phyloP scores from a whole-genome alignment of 2,888 invertebrate genomes.

The Drosophila glabriapex region DNA sequence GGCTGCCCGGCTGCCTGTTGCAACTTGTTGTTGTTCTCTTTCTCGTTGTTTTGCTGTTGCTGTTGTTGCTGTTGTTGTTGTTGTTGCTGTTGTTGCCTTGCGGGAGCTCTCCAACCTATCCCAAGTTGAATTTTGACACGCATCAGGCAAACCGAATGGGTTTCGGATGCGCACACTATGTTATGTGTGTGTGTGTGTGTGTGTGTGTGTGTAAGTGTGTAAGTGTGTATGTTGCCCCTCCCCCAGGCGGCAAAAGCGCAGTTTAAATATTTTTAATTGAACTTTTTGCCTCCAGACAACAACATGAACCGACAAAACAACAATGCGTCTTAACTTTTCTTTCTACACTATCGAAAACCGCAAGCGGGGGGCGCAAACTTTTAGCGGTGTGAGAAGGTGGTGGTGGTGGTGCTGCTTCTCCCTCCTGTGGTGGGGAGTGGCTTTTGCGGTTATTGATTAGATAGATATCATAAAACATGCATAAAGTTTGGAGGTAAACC shows the following conservation, averaged over 20 bases:
- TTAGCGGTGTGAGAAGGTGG: background rate
- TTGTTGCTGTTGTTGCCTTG: conserved; percentile 65
- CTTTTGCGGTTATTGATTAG: conserved; percentile 76
- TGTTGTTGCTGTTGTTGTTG: conserved; percentile 37
- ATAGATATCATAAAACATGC: conserved; percentile 56
- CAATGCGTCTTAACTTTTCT: conserved; percentile 47
- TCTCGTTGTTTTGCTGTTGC: conserved; percentile 16
- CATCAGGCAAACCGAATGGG: conserved; percentile 66
- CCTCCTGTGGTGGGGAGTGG: conserved; percentile 30
- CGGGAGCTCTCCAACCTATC: conserved; percentile 83
- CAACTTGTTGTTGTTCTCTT: conserved; percentile 29
- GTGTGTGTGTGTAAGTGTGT: background rate
- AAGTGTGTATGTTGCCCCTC: conserved; percentile 16
- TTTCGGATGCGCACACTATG: conserved; percentile 36
- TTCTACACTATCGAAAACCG: conserved; percentile 57
- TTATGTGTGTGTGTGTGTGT: conserved; percentile 6
- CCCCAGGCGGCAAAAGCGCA: conserved; percentile 48
- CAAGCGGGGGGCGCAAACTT: conserved; percentile 35
- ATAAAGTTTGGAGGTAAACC: conserved; percentile 18
- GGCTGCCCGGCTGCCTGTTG: conserved; percentile 27
- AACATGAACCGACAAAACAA: conserved; percentile 44
- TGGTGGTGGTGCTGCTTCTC: background rate
- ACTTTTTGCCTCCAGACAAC: conserved; percentile 78
- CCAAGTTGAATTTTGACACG: conserved; percentile 84
- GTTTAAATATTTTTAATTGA: conserved; percentile 82